phyloP scores from a whole-genome alignment of 2,797 vertebrate species.

The Choloepus didactylus region DNA sequence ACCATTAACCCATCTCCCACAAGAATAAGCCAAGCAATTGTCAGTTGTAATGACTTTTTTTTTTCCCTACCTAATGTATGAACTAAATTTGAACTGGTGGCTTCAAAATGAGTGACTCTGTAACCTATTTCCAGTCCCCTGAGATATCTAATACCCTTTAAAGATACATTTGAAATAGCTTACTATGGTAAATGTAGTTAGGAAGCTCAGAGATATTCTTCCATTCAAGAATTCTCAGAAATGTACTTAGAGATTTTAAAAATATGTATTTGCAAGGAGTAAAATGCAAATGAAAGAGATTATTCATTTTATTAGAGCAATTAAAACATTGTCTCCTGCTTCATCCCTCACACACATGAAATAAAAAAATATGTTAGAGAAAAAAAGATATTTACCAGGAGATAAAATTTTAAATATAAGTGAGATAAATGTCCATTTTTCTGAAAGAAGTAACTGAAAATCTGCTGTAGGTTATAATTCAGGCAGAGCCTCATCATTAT shows the following conservation, averaged over 20 bases:
- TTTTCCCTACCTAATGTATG: not conserved
- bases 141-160: conserved; percentile 52
- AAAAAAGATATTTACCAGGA: conserved; percentile 75
- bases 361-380: conserved; percentile 63
- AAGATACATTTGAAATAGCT: conserved; percentile 69
- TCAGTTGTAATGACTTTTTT: not conserved
- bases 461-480: conserved; percentile 77
- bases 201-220: conserved; percentile 48
- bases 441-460: conserved; percentile 76
- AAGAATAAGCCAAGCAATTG: not conserved
- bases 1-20: not conserved
- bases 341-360: conserved; percentile 60
- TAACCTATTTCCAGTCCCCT: conserved; percentile 5
- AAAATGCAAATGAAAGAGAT: conserved; percentile 68
- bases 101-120: conserved; percentile 48
- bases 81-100: conserved; percentile 56
- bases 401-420: conserved; percentile 66
- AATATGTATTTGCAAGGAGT: conserved; percentile 57
- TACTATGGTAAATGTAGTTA: conserved; percentile 43
- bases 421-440: conserved; percentile 78
- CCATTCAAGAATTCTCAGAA: conserved; percentile 68
- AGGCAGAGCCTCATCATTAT: conserved; percentile 81
- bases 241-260: conserved; percentile 57
- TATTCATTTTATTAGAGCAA: conserved; percentile 82
- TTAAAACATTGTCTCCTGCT: conserved; percentile 76